Base-by-base conservation (phyloP, 2,888 invertebrate species). In the Oscheius sp. region DNA sequence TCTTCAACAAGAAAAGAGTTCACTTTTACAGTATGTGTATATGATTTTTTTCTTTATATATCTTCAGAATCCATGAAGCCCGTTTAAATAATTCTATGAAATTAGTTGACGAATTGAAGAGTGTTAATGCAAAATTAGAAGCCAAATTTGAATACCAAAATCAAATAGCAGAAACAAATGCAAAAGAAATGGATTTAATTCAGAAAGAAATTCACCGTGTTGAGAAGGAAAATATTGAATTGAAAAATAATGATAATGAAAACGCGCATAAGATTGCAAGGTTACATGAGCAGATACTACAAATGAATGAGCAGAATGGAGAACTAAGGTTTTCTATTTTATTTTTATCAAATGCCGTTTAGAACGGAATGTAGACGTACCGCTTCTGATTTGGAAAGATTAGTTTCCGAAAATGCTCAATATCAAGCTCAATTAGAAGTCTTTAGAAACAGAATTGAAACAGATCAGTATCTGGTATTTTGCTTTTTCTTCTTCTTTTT, bases 141-240 rank as follows among this genome's bases (percentile, higher is more conserved):
- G 68, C 70, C 64, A 70, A 74, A 9, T 66, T 80, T 36, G 79
- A 80, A 30, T 72, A 74, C 49, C 79, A 79, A 59, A 79, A 77
- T 38, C 63, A 74, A 50, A 67, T 70, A n/a, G 67, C 69, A 5
- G 22, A 36, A 12, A 22, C 44, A 8, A 61, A 68, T 22, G 32
- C 50, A 1, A 36, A 67, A 38, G 59, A 67, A 12, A 20, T 59
- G 38, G 67, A 66, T n/a, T 4, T 17, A 8, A 28, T 54, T 3
- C 54, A 66, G 20, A 66, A 54, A 32, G 56, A 66, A 14, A 30
- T 54, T 6, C n/a, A 41, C n/a, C 56, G 45, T 9, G 66, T 56
- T 1, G 22, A 56, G 20, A 56, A 56, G 41, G 66, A 66, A 24
- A 56, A 56, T 24, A n/a, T 24, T 9, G 30, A 66, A 26, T 28